Evolutionary conservation across 2,113 vertebrate species (phyloP).

Genomic region (Ciconia stormi): DNA sequence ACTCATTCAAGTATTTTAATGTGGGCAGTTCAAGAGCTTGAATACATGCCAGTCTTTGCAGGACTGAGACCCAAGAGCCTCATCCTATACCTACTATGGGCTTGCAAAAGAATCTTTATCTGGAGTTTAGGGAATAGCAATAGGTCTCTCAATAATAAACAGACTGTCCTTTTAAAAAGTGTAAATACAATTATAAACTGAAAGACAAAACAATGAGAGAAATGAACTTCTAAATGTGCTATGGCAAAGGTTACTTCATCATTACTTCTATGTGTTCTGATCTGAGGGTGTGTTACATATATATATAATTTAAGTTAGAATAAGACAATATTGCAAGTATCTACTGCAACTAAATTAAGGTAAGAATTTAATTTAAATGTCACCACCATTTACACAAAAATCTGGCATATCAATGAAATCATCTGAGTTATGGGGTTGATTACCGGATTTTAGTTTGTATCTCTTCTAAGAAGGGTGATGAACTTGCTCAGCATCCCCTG

Average conservation of each 20-base stretch:
- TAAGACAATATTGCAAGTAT: not conserved
- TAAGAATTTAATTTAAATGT: not conserved
- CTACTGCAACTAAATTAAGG: not conserved
- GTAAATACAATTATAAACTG: not conserved
- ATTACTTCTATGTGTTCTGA: not conserved
- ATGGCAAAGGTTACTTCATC: not conserved
- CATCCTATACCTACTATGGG: not conserved
- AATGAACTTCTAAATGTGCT: not conserved
- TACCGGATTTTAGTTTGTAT: not conserved
- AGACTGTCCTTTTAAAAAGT: not conserved
- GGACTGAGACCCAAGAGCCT: not conserved
- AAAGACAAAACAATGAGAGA: not conserved
- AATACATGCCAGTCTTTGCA: not conserved
- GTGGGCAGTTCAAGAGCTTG: not conserved
- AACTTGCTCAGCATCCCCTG: not conserved
- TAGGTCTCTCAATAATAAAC: not conserved
- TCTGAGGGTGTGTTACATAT: not conserved
- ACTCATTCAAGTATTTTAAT: not conserved
- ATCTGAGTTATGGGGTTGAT: not conserved
- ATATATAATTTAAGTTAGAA: not conserved
- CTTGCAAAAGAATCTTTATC: not conserved
- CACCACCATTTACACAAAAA: not conserved
- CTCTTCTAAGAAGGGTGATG: not conserved
- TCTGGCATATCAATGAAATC: not conserved
- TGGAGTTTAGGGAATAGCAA: not conserved